A percentile compares a stretch with the other conserved stretches of the same genome.
phyloP scores from a whole-genome alignment of 2,113 vertebrate genomes.

The Pollachius pollachius region DNA sequence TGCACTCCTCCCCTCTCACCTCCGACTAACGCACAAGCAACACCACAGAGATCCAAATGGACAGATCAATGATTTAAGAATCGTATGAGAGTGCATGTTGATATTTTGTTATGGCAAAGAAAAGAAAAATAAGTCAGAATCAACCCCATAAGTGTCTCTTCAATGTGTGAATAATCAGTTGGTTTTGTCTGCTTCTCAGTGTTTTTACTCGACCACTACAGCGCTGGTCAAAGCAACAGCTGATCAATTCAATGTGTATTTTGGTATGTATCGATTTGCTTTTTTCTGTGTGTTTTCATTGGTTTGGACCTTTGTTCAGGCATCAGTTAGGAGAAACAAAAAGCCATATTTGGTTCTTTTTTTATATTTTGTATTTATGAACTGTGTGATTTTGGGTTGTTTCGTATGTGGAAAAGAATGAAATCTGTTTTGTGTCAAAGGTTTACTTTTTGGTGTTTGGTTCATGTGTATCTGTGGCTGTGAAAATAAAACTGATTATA shows the following conservation, averaged over 20 bases:
- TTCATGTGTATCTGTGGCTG: slow-evolving; percentile 36
- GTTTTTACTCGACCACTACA: background rate
- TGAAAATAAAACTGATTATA: slow-evolving; percentile 30
- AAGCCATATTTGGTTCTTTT: slow-evolving; percentile 27
- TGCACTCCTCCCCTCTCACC: no score
- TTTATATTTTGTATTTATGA: slow-evolving; percentile 31
- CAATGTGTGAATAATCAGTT: background rate
- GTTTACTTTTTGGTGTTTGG: slow-evolving; percentile 27
- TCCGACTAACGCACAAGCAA: no score
- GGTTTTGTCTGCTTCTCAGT: background rate
- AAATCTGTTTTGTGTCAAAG: slow-evolving; percentile 11
- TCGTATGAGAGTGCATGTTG: no score
- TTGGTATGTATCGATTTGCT: slow-evolving; percentile 2
- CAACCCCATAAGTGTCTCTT: background rate
- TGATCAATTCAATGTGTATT: slow-evolving; percentile 6
- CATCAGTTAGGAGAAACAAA: slow-evolving; percentile 16
- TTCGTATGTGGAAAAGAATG: background rate
- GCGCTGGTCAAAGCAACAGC: background rate
- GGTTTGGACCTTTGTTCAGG: slow-evolving; percentile 10
- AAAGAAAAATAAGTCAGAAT: background rate
- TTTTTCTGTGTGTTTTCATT: slow-evolving; percentile 21
- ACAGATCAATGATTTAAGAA: no score
- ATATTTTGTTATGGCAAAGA: background rate
- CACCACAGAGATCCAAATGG: no score
- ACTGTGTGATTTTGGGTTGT: slow-evolving; percentile 17